Evolutionary conservation across 2,797 vertebrate species (phyloP).

Genomic region (Lepidocolaptes lacrymiger): DNA sequence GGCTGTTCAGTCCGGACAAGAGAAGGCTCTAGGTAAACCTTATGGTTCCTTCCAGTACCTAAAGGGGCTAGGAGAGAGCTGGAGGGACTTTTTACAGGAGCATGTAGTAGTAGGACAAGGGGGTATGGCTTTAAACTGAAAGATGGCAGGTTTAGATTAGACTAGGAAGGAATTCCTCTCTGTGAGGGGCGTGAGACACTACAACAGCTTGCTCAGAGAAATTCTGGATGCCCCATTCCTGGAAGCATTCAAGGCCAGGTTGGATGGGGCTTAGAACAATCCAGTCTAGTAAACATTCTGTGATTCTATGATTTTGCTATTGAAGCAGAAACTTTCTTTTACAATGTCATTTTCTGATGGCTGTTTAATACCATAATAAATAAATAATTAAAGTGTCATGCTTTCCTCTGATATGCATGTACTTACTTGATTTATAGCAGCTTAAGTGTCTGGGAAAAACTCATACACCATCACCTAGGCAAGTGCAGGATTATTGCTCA

Average conservation of each 20-base stretch:
- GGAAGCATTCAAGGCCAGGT: background rate
- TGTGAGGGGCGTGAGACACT: background rate
- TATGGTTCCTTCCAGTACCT: background rate
- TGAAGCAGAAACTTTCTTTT: background rate
- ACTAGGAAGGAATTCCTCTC: fast-evolving
- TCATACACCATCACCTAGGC: background rate
- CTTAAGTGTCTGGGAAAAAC: background rate
- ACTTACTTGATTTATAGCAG: conserved; percentile 18
- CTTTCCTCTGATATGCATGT: background rate
- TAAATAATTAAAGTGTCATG: background rate
- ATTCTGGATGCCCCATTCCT: background rate
- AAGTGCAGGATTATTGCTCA: background rate
- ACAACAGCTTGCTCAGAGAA: background rate
- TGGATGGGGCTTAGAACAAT: too few relatives aligned
- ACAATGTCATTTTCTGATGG: background rate
- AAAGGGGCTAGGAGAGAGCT: background rate
- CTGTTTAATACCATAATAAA: conserved; percentile 14
- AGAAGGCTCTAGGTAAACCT: background rate
- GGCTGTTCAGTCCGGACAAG: background rate
- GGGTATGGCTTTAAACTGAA: background rate
- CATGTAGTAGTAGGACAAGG: fast-evolving
- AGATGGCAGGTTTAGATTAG: background rate
- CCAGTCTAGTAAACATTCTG: background rate
- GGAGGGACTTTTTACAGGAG: too few relatives aligned
- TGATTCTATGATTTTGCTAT: background rate